Conservation (phyloP, 2,888 invertebrate species). For the Graphium colonna region DNA sequence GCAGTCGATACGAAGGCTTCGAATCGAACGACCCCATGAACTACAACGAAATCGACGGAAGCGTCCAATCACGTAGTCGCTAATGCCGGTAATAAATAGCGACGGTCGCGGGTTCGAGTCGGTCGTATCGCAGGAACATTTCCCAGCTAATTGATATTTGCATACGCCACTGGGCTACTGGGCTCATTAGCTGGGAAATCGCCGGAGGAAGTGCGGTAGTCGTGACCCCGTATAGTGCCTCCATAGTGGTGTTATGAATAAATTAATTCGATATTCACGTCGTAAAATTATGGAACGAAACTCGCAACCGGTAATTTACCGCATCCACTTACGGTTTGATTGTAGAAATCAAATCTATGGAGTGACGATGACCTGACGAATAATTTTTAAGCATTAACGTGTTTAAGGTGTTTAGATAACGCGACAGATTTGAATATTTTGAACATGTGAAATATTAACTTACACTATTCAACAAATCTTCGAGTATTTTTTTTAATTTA, state of each 20-base stretch:
- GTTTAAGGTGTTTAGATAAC: neutral
- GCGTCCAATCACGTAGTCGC: conserved; percentile 45
- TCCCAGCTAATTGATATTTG: conserved; percentile 62
- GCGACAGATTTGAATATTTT: too few species aligned
- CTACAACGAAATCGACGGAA: conserved; percentile 31
- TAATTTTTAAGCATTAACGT: neutral
- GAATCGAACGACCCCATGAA: conserved; percentile 15
- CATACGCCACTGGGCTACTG: conserved; percentile 37
- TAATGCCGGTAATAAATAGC: conserved; percentile 51
- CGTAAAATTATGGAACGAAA: conserved; percentile 21
- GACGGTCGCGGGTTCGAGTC: conserved; percentile 33
- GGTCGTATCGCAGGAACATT: conserved; percentile 44
- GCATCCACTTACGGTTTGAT: conserved; percentile 23
- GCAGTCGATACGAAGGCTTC: conserved; percentile 6
- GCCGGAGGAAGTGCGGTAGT: conserved; percentile 38
- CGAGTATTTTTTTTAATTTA: too few species aligned
- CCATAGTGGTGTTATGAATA: conserved; percentile 16
- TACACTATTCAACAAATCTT: too few species aligned
- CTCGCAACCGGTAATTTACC: conserved; percentile 23
- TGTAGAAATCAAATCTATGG: conserved; percentile 5
- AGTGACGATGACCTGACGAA: conserved; percentile 14
- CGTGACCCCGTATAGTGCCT: conserved; percentile 38
- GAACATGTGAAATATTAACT: too few species aligned
- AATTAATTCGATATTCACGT: conserved; percentile 21
- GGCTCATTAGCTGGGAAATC: conserved; percentile 34